Evolutionary conservation across 2,113 vertebrate species (phyloP).

Genomic region (Cairina moschata): DNA sequence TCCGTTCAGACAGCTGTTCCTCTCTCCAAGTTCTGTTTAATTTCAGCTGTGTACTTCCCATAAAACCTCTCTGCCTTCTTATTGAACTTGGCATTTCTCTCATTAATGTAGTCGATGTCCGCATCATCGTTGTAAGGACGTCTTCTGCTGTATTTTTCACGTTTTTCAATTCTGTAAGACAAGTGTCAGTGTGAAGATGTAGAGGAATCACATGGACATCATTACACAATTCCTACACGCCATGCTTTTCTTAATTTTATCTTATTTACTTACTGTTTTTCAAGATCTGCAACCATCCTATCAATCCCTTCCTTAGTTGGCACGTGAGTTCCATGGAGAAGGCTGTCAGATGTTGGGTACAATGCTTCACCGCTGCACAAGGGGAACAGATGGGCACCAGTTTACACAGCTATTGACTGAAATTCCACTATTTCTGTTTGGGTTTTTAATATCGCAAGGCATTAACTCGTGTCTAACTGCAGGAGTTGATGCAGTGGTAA

Average conservation of each 20-base stretch:
- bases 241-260: rapidly evolving
- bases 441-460: too few species aligned
- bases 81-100: slow-evolving; percentile 98
- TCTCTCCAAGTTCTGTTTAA: slow-evolving; percentile 97
- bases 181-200: rapidly evolving
- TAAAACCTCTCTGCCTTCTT: slow-evolving; percentile 98
- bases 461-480: rapidly evolving
- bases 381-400: not conserved
- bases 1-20: slow-evolving; percentile 88
- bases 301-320: slow-evolving; percentile 89
- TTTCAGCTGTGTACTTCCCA: slow-evolving; percentile 96
- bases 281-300: slow-evolving; percentile 93
- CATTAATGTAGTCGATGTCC: slow-evolving; percentile 97
- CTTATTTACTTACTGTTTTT: slow-evolving; percentile 89
- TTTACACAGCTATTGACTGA: rapidly evolving
- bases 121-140: slow-evolving; percentile 95
- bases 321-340: slow-evolving; percentile 92
- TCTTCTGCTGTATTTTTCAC: slow-evolving; percentile 92
- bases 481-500: not conserved
- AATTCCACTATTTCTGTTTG: rapidly evolving
- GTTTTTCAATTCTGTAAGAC: slow-evolving; percentile 89
- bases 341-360: slow-evolving; percentile 91
- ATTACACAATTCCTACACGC: rapidly evolving
- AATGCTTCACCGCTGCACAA: slow-evolving; percentile 88
- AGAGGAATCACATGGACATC: rapidly evolving